Percentiles rank a stretch among this genome's conserved stretches.
These are phyloP conservation scores for Oryzias sinensis DNA, from an alignment of 2,797 vertebrate species.

Conservation along the genomic window DNA sequence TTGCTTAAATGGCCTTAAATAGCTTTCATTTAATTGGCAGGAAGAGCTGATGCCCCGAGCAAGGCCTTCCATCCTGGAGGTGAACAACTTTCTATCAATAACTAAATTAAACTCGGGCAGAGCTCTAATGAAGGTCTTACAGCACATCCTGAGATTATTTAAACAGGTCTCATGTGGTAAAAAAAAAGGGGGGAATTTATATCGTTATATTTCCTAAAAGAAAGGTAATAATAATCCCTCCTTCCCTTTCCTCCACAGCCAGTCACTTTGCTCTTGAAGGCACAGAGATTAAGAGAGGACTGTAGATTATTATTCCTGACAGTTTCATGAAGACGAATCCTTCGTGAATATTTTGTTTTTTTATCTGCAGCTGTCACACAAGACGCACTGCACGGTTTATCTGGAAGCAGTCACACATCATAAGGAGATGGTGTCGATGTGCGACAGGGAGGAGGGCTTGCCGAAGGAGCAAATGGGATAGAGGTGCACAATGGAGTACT, in stretches of 20 bases:
- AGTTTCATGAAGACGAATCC: constrained; percentile 58
- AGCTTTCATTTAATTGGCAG: constrained; percentile 71
- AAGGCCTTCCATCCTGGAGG: constrained; percentile 42
- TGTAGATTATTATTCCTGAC: constrained; percentile 34
- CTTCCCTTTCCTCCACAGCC: neutral
- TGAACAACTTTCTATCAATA: constrained; percentile 50
- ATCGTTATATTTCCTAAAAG: constrained; percentile 2
- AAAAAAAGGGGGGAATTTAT: neutral
- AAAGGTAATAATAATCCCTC: neutral
- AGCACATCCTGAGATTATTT: constrained; percentile 24
- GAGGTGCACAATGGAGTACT: constrained; percentile 1
- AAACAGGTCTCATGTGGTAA: constrained; percentile 12
- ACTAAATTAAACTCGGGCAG: constrained; percentile 45
- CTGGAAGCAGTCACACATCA: constrained; percentile 59
- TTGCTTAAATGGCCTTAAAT: constrained; percentile 73
- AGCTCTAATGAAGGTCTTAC: constrained; percentile 33
- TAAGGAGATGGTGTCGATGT: constrained; percentile 19
- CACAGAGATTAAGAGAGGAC: constrained; percentile 4
- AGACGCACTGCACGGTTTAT: constrained; percentile 60
- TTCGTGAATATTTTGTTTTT: constrained; percentile 52
- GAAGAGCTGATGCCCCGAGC: constrained; percentile 56
- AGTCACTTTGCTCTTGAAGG: neutral
- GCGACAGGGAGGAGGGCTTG: constrained; percentile 38
- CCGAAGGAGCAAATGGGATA: constrained; percentile 23
- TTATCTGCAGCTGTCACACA: constrained; percentile 73